Conservation (phyloP, 2,113 vertebrate genomes). For the Hypanus sabinus region DNA sequence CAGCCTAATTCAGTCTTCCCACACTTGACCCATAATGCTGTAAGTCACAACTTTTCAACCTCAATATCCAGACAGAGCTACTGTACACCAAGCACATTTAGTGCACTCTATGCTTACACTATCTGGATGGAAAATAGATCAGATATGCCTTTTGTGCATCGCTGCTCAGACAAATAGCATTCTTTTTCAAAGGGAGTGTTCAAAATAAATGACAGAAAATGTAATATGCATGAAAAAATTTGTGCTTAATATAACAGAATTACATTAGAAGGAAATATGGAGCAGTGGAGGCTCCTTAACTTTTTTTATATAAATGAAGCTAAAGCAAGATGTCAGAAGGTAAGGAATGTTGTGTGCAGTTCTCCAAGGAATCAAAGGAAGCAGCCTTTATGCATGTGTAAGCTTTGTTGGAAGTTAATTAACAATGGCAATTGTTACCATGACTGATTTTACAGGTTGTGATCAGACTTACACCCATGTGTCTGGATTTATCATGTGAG, state of each 20-base stretch:
- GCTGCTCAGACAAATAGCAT: not conserved
- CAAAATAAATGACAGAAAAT: constrained; percentile 4
- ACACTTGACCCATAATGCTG: too few species aligned
- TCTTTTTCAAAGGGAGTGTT: not conserved
- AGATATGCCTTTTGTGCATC: not conserved
- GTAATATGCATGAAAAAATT: too few species aligned
- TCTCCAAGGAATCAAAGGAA: not conserved
- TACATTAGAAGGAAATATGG: not conserved
- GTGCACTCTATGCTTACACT: not conserved
- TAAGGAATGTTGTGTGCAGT: not conserved
- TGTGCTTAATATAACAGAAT: not conserved
- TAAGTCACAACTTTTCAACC: too few species aligned
- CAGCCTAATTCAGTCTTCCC: too few species aligned
- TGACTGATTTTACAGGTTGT: not conserved
- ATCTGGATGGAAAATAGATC: not conserved
- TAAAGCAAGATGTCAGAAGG: not conserved
- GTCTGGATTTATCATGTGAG: not conserved
- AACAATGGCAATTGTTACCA: not conserved
- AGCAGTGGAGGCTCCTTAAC: not conserved
- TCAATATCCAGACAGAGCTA: not conserved
- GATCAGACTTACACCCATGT: not conserved
- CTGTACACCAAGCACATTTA: not conserved
- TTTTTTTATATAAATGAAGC: not conserved
- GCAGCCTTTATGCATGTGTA: not conserved
- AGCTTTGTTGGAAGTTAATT: constrained; percentile 12